Evolutionary conservation across 2,888 invertebrate species (phyloP), one percentile per base, ranked within the genome.

Genomic region (Calliopum simillimum): DNA sequence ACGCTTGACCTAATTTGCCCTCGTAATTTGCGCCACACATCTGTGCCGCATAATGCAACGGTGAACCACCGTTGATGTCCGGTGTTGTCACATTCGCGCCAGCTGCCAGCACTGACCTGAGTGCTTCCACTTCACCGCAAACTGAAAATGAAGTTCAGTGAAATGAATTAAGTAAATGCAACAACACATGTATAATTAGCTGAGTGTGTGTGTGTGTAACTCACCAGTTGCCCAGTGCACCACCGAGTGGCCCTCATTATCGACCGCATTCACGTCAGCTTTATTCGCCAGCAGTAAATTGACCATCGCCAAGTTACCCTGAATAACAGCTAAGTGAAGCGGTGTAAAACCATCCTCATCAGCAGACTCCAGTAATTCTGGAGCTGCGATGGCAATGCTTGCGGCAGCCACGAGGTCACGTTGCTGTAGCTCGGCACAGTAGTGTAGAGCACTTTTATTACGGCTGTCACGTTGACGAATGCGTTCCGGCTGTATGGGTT

Each of bases 221-320:
- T 79, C 85, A 97, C 98, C 98, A 76, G 98, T 97, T 19, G 99
- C 98, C 99, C 99, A 99, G 86, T 99, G 99, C 12, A 98, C 93
- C 58, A 96, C 94, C 2, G 97, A 96, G 85, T 99, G 99, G 72
- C 94, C 93, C 84, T 99, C 98, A 80, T 94, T 92, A 86, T 99
- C 99, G 76, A 94, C 90, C 58, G 95, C 93, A 85, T 94, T 93
- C 75, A 98, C 92, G 82, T 97, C 94, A 11, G 97, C 97, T 51
- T 95, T 94, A 77, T 94, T 93, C 53, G 95, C 93, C 66, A 98
- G 88, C 69, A 99, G 89, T 72, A 95, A 93, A 79, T 94, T 94
- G 73, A 97, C 93, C 76, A 96, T 89, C 19, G 94, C 92, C 79
- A 93, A 91, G 85, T 96, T 95, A 64, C 97, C 97, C 75, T 96